Percentiles rank a stretch among this genome's conserved stretches.
Evolutionary conservation across 2,113 vertebrate species (phyloP).

Genomic region (Columba livia): DNA sequence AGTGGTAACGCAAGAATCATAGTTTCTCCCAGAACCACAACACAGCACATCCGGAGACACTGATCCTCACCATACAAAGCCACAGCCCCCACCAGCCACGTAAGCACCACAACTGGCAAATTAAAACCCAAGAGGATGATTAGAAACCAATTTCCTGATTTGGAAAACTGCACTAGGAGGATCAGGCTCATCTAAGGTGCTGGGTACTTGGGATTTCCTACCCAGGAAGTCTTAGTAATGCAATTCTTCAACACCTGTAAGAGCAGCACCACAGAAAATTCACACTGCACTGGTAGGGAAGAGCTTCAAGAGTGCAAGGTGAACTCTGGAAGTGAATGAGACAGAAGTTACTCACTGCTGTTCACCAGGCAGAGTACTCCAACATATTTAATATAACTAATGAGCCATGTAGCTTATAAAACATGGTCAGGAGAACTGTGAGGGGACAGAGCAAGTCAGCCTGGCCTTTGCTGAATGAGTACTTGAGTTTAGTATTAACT

Average conservation of each 20-base stretch:
- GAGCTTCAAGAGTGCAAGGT: accelerated
- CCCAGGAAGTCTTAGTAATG: not conserved
- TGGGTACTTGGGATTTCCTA: not conserved
- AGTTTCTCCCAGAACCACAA: not conserved
- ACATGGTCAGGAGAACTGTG: not conserved
- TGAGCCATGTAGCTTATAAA: not conserved
- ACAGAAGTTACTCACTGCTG: not conserved
- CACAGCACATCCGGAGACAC: not conserved
- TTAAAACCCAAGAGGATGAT: not conserved
- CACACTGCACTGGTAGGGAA: not conserved
- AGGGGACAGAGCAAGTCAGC: not conserved
- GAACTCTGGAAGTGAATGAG: not conserved
- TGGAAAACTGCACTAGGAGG: not conserved
- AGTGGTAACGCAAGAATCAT: not conserved
- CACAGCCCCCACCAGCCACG: accelerated
- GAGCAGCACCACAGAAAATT: not conserved
- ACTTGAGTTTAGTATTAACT: not conserved
- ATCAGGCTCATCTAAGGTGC: not conserved
- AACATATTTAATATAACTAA: not conserved
- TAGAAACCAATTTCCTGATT: not conserved
- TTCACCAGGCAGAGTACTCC: not conserved
- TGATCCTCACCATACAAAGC: not conserved
- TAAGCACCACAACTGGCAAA: not conserved
- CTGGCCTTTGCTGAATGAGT: not conserved
- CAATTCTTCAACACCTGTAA: not conserved